A percentile compares a stretch with the other conserved stretches of the same genome.
phyloP scores from a whole-genome alignment of 2,888 invertebrate genomes.

The Eristalis arbustorum region DNA sequence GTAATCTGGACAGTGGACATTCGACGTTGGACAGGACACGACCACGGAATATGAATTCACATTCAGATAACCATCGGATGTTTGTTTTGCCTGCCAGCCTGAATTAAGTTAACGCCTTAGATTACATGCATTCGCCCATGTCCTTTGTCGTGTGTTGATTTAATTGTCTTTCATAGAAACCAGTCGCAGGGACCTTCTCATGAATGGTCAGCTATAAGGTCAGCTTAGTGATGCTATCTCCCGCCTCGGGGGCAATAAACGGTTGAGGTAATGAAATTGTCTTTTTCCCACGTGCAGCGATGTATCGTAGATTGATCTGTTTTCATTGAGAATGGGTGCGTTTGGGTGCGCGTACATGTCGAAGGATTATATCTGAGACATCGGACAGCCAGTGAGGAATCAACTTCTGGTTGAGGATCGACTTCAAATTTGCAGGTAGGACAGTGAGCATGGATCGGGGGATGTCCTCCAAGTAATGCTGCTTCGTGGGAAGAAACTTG shows the following conservation, averaged over 20 bases:
- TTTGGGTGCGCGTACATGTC: neutral
- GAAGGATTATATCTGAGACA: neutral
- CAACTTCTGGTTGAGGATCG: too few species aligned
- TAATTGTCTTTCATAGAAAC: constrained; percentile 44
- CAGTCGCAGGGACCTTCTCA: neutral
- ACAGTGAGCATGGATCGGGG: too few species aligned
- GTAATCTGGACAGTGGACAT: neutral
- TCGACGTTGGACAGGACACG: neutral
- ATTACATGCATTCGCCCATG: neutral
- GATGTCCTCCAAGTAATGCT: too few species aligned
- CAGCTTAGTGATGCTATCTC: neutral
- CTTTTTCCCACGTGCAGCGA: neutral
- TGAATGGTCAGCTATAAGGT: constrained; percentile 26
- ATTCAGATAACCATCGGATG: neutral
- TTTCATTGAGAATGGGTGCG: neutral
- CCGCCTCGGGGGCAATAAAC: neutral
- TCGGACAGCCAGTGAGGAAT: neutral
- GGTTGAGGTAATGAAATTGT: neutral
- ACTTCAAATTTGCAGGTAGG: too few species aligned
- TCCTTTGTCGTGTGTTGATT: constrained; percentile 35
- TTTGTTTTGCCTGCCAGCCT: neutral
- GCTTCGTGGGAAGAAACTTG: too few species aligned
- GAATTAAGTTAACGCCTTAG: neutral
- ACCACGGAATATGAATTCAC: neutral
- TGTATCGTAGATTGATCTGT: neutral